phyloP scores from a whole-genome alignment of 2,113 vertebrate species.

The Cryptotis parvus region DNA sequence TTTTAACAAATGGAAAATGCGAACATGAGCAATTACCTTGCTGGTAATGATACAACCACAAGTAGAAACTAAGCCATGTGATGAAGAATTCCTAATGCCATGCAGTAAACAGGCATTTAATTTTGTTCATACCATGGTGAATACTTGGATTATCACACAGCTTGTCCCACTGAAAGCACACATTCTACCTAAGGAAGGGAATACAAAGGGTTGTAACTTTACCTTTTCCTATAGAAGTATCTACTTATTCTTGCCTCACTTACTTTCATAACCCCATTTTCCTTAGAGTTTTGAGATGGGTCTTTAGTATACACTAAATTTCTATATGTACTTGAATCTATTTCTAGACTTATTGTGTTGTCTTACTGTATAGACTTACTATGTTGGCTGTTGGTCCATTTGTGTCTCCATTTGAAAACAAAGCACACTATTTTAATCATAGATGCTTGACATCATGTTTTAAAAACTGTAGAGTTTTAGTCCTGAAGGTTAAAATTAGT shows the following conservation, averaged over 20 bases:
- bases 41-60: background rate
- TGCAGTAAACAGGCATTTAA: background rate
- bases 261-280: slow-evolving; percentile 21
- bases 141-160: background rate
- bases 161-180: background rate
- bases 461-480: background rate
- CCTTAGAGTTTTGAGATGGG: background rate
- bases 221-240: background rate
- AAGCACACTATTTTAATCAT: slow-evolving; percentile 26
- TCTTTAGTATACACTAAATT: slow-evolving; percentile 5
- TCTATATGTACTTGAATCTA: background rate
- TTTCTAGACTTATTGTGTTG: background rate
- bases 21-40: background rate
- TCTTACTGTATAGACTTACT: background rate
- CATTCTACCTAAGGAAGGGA: background rate
- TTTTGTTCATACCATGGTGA: background rate
- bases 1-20: background rate
- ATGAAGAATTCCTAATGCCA: background rate
- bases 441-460: slow-evolving; percentile 12
- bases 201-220: background rate
- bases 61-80: background rate
- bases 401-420: background rate
- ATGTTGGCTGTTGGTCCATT: background rate
- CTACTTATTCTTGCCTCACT: background rate
- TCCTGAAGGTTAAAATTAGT: slow-evolving; percentile 5